Evolutionary conservation across 2,797 vertebrate genomes (phyloP).

Genomic region (Hypotaenidia philippensis): DNA sequence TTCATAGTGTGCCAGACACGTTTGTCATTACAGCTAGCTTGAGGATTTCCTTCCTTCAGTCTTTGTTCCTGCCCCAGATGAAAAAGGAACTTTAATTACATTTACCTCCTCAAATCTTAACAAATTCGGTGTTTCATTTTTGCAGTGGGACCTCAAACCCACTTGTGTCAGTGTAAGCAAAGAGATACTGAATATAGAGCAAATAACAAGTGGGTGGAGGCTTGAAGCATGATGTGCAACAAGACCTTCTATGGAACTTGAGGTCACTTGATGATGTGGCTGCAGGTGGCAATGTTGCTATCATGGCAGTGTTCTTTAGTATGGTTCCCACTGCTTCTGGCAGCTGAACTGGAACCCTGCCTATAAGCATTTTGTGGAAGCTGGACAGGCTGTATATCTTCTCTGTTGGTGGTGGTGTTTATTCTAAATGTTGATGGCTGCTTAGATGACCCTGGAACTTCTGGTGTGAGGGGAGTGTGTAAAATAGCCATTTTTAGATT

Average conservation of each 20-base stretch:
- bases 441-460: background rate
- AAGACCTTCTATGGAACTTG: background rate
- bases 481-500: background rate
- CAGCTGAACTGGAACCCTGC: background rate
- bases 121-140: background rate
- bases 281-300: background rate
- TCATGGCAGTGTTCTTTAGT: background rate
- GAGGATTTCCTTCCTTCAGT: background rate
- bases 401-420: background rate
- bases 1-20: background rate
- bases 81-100: background rate
- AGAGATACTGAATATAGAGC: background rate
- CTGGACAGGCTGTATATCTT: background rate
- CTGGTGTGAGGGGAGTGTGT: background rate
- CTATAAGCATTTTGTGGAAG: background rate
- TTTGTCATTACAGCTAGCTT: background rate
- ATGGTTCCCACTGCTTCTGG: background rate
- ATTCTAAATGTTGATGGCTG: background rate
- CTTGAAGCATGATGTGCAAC: accelerated
- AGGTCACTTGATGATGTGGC: background rate
- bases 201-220: background rate
- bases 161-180: background rate
- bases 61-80: background rate
- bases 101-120: background rate
- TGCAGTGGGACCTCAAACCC: background rate